Evolutionary conservation across 2,113 vertebrate species (phyloP).

Genomic region (Notechis scutatus): DNA sequence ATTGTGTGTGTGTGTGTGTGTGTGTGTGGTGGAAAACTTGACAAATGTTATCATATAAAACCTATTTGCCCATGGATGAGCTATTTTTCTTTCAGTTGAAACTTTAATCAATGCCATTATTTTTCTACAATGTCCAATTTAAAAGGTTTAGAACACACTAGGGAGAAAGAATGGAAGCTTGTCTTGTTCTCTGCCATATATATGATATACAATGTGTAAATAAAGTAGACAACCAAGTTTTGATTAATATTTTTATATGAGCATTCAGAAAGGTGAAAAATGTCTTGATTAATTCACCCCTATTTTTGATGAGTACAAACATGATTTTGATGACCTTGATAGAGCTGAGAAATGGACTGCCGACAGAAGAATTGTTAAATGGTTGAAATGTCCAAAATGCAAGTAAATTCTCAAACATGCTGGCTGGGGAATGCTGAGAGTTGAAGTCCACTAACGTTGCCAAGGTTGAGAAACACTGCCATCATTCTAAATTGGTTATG

Average conservation of each 20-base stretch:
- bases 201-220: not conserved
- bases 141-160: slow-evolving; percentile 20
- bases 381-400: not conserved
- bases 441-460: not conserved
- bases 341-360: slow-evolving; percentile 16
- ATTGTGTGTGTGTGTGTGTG: not conserved
- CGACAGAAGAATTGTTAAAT: not conserved
- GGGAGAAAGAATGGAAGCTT: slow-evolving; percentile 15
- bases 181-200: slow-evolving; percentile 11
- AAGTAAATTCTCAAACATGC: not conserved
- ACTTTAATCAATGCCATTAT: not conserved
- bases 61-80: slow-evolving; percentile 26
- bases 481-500: not conserved
- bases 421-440: too few species aligned
- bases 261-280: not conserved
- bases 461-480: not conserved
- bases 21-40: not conserved
- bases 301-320: not conserved
- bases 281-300: not conserved
- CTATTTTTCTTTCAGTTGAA: slow-evolving; percentile 17
- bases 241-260: slow-evolving; percentile 6
- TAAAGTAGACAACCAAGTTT: not conserved
- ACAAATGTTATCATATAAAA: not conserved
- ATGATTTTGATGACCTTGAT: slow-evolving; percentile 36
- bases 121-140: slow-evolving; percentile 34